These are phyloP conservation scores for Meriones unguiculatus DNA, from an alignment of 2,113 vertebrate genomes.

Conservation along the genomic window DNA sequence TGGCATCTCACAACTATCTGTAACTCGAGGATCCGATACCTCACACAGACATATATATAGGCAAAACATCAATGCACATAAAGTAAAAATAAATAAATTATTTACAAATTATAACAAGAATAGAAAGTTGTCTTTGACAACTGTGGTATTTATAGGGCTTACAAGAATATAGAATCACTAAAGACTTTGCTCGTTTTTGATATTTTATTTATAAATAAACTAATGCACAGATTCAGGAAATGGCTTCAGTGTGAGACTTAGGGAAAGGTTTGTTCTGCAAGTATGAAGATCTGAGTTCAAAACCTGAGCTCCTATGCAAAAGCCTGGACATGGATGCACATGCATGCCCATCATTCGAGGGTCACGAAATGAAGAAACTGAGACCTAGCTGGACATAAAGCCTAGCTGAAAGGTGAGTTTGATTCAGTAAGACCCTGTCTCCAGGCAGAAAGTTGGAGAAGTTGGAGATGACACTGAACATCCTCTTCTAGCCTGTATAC, in stretches of 20 bases:
- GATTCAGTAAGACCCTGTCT: neutral
- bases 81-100: neutral
- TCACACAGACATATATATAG: neutral
- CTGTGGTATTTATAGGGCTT: constrained; percentile 14
- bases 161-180: neutral
- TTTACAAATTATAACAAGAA: constrained; percentile 21
- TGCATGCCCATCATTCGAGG: neutral
- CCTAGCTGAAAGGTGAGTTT: neutral
- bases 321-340: neutral
- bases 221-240: neutral
- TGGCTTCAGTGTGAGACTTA: neutral
- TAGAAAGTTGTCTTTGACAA: neutral
- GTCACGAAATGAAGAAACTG: no score
- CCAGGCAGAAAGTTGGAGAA: neutral
- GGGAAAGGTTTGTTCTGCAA: neutral
- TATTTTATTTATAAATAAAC: constrained; percentile 59
- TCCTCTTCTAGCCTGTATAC: neutral
- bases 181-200: constrained; percentile 42
- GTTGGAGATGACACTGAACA: neutral
- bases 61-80: neutral
- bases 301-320: neutral
- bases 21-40: neutral
- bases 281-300: neutral
- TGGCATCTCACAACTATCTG: neutral
- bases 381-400: neutral